Evolutionary conservation across 2,113 vertebrate genomes (phyloP), one percentile per base, ranked within the genome.

Genomic region (Sus scrofa): DNA sequence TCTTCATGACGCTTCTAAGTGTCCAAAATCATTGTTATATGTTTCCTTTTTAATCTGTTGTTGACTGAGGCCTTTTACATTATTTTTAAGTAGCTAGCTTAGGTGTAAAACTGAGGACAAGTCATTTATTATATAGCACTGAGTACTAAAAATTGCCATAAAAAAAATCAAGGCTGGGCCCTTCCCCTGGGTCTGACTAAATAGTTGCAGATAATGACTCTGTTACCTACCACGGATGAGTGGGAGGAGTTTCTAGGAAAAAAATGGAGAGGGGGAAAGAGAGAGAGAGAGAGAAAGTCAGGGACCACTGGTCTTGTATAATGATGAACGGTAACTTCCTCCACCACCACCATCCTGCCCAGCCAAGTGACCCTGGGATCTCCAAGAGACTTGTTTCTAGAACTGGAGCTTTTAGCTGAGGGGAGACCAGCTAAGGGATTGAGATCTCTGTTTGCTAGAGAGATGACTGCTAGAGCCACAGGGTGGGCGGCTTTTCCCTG

Each of bases 31-130:
- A 62, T 22, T 86, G 44, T 88, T 79, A 39, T 15, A n/a, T 60
- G 1, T 84, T 86, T 75, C 4, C 37, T 88, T 81, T 37, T 3
- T 96, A 90, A 82, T 20, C 60, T 94, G 15, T 68, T 62, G 15
- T 54, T 91, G 67, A 30, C 58, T 30, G 84, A 91, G 56, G 73
- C 30, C 13, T 74, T 78, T 87, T 56, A 22, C 58, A n/a, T 37
- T 83, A 58, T 78, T 91, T 94, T 85, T n/a, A 77, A 67, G 73
- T 44, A 88, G 82, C 6, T 88, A 82, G 67, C 44, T 91, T 77
- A 93, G 70, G 77, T 85, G 56, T 62, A 88, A 86, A 82, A 14
- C 19, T 71, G 60, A 93, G 4, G 14, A 62, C 27, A 84, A 81
- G 44, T 78, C 67, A 34, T 15, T 58, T 94, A 30, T 73, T 86